phyloP scores from a whole-genome alignment of 2,797 vertebrate genomes.

The Caiman crocodilus region DNA sequence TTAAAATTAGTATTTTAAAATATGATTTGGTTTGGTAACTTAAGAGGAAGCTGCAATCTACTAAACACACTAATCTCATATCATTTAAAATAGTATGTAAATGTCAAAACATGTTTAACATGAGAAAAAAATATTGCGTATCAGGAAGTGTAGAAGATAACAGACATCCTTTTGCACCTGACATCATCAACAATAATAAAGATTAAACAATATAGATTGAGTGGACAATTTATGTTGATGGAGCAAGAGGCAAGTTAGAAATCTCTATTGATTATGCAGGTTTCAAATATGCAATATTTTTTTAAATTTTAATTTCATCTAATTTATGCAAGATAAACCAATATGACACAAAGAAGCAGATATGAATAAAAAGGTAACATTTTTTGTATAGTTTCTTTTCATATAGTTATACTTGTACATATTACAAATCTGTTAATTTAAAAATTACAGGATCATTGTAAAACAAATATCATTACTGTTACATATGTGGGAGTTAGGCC shows the following conservation, averaged over 20 bases:
- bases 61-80: neutral
- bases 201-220: neutral
- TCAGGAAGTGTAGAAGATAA: neutral
- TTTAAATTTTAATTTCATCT: neutral
- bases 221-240: neutral
- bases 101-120: neutral
- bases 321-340: too few relatives aligned
- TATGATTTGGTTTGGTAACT: neutral
- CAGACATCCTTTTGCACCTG: neutral
- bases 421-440: neutral
- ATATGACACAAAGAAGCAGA: neutral
- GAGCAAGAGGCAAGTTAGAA: neutral
- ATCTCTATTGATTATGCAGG: neutral
- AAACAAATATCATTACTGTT: neutral
- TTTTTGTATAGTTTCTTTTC: too few relatives aligned
- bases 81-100: neutral
- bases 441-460: neutral
- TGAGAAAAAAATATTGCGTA: neutral
- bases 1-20: neutral
- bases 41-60: conserved; percentile 15
- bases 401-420: neutral
- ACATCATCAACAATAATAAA: neutral
- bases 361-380: neutral
- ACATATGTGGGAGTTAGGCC: too few relatives aligned
- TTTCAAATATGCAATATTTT: neutral